Percentiles rank a stretch among this genome's conserved stretches.
Conservation (phyloP, 1,140 invertebrate species). For the Sinella curviseta region DNA sequence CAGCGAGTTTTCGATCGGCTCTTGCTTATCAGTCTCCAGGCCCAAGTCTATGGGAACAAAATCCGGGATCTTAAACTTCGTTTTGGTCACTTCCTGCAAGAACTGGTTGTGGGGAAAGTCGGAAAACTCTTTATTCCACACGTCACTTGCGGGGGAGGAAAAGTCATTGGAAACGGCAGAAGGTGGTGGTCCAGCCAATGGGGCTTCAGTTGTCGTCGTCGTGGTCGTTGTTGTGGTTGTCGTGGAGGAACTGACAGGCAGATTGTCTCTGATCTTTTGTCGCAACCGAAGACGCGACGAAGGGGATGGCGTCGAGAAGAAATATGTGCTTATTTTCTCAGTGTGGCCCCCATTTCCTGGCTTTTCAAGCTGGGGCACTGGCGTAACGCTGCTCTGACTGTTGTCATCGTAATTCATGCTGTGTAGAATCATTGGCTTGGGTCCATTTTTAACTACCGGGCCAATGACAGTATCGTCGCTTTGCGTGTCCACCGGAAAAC, state of each 20-base stretch:
- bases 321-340: constrained; percentile 37
- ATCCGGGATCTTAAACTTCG: neutral
- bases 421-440: constrained; percentile 33
- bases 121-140: neutral
- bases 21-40: neutral
- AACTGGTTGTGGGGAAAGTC: neutral
- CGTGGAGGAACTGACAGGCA: neutral
- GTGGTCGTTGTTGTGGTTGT: neutral
- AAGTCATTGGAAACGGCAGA: neutral
- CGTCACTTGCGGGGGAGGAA: neutral
- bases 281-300: neutral
- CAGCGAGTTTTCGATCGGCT: neutral
- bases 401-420: neutral
- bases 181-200: neutral
- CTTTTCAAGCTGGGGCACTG: constrained; percentile 37
- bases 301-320: constrained; percentile 21
- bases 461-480: too few relatives aligned
- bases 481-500: neutral
- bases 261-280: neutral
- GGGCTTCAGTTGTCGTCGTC: neutral
- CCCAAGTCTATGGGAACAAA: constrained; percentile 7
- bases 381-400: neutral
- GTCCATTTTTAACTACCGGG: constrained; percentile 28
- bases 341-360: constrained; percentile 27
- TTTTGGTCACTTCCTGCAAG: neutral